Conservation (phyloP, 1,140 invertebrate species). For the Sweltsa coloradensis region DNA sequence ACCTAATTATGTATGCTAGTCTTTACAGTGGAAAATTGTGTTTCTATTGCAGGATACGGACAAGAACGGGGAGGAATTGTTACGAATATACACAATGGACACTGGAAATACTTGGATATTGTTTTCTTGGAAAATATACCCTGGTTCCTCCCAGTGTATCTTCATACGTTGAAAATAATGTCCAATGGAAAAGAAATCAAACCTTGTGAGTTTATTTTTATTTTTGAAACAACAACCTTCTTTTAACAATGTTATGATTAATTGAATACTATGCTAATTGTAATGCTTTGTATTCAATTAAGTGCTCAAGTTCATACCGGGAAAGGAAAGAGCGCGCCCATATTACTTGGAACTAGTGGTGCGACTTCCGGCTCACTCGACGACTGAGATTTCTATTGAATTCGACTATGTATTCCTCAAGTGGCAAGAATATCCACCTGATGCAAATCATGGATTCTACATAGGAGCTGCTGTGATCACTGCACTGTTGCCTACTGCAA, state of each 20-base stretch:
- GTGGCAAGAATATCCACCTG: conserved; percentile 98
- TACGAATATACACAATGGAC: conserved; percentile 65
- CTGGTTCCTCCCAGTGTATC: conserved; percentile 88
- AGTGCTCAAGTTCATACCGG: conserved; percentile 52
- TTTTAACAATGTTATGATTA: not conserved
- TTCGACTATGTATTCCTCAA: conserved; percentile 93
- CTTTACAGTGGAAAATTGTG: conserved; percentile 7
- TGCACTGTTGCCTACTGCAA: conserved; percentile 58
- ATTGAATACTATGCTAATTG: not conserved
- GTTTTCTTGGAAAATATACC: conserved; percentile 72
- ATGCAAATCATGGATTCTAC: conserved; percentile 98
- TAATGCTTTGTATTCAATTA: not conserved
- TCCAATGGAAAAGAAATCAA: conserved; percentile 40
- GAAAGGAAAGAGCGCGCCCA: conserved; percentile 65
- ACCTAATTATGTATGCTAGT: not conserved
- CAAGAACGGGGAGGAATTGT: conserved; percentile 80
- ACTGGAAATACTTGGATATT: conserved; percentile 53
- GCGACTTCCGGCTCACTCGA: conserved; percentile 61
- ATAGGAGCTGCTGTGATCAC: conserved; percentile 75
- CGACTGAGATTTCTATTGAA: conserved; percentile 71
- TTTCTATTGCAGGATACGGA: conserved; percentile 41
- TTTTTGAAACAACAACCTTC: not conserved
- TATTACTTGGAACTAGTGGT: conserved; percentile 86
- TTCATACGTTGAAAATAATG: conserved; percentile 70
- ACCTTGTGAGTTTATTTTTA: conserved; percentile 38